Percentiles rank a stretch among this genome's conserved stretches.
phyloP scores from a whole-genome alignment of 2,888 invertebrate genomes.

The Nephrotoma appendiculata region DNA sequence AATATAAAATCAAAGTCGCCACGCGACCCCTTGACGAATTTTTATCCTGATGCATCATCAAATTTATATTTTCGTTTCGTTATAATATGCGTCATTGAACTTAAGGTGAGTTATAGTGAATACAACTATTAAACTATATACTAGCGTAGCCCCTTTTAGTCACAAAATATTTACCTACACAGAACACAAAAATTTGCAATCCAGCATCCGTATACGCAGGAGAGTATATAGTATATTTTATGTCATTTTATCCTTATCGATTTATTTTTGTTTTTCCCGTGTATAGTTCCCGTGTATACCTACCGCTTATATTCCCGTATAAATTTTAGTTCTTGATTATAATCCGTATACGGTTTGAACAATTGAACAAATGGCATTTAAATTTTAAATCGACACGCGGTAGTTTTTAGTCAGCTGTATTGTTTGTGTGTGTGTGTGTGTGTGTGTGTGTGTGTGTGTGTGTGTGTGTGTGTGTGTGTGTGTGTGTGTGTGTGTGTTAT shows the following conservation, averaged over 20 bases:
- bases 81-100: neutral
- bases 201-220: neutral
- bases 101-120: neutral
- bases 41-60: neutral
- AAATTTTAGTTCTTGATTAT: neutral
- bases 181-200: neutral
- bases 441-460: neutral
- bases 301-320: neutral
- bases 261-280: neutral
- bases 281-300: neutral
- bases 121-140: neutral
- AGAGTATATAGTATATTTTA: neutral
- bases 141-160: neutral
- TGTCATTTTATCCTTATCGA: slow-evolving; percentile 1
- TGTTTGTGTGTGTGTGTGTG: neutral
- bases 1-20: slow-evolving; percentile 2
- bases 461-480: neutral
- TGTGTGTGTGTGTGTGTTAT: neutral
- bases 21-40: slow-evolving; percentile 4
- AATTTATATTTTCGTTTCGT: neutral
- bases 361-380: slow-evolving; percentile 8
- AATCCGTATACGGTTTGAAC: slow-evolving; percentile 4
- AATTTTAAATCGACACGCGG: slow-evolving; percentile 6
- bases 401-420: neutral
- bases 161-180: neutral